Evolutionary conservation across 2,888 invertebrate species (phyloP).

Genomic region (Eristalinus sepulchralis): DNA sequence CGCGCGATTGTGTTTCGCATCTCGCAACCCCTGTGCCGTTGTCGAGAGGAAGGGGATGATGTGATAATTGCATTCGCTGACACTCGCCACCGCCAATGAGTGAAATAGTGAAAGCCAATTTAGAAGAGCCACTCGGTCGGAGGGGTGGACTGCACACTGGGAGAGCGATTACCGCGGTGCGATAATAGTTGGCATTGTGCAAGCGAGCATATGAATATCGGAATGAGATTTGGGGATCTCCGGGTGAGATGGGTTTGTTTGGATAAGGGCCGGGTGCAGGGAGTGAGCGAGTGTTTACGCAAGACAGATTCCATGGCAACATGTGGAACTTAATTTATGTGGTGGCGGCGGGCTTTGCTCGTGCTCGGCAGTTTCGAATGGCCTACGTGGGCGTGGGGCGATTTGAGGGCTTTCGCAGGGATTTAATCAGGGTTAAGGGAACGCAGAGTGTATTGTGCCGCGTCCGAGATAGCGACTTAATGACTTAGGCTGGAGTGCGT

Average conservation of each 20-base stretch:
- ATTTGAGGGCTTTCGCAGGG: not conserved
- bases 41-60: slow-evolving; percentile 33
- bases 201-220: slow-evolving; percentile 67
- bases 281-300: slow-evolving; percentile 9
- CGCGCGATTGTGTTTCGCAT: slow-evolving; percentile 22
- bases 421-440: not conserved
- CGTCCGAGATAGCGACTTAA: not conserved
- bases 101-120: slow-evolving; percentile 68
- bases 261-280: not conserved
- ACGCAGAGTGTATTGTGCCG: not conserved
- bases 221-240: slow-evolving; percentile 56
- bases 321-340: slow-evolving; percentile 46
- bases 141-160: slow-evolving; percentile 11
- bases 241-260: slow-evolving; percentile 14
- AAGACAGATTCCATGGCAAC: slow-evolving; percentile 21
- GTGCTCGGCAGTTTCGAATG: not conserved
- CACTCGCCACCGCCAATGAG: slow-evolving; percentile 55
- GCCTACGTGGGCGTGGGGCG: not conserved
- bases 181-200: slow-evolving; percentile 63
- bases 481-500: not conserved
- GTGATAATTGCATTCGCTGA: slow-evolving; percentile 68
- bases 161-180: slow-evolving; percentile 56
- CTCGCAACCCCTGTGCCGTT: slow-evolving; percentile 39
- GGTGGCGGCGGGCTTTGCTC: not conserved
- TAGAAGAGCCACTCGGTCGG: slow-evolving; percentile 37